Evolutionary conservation across 1,140 invertebrate species (phyloP).

Genomic region (Brachionus angularis): DNA sequence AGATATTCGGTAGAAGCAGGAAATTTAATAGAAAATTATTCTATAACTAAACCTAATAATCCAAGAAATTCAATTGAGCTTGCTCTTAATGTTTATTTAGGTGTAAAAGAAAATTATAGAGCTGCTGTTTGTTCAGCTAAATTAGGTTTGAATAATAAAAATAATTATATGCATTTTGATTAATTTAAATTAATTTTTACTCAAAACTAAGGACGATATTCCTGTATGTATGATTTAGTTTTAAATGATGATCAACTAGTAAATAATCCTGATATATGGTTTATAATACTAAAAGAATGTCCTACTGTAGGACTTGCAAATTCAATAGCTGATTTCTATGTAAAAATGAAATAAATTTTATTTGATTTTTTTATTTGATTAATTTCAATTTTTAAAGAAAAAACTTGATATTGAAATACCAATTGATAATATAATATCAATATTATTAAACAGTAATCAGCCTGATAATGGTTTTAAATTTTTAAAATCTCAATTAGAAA

Average conservation of each 20-base stretch:
- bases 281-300: conserved; percentile 7
- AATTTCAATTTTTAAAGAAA: background rate
- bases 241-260: conserved; percentile 17
- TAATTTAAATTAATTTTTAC: background rate
- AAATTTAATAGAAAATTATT: conserved; percentile 16
- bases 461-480: conserved; percentile 28
- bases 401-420: conserved; percentile 4
- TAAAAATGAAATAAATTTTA: background rate
- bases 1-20: conserved; percentile 22
- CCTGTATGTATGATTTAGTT: conserved; percentile 16
- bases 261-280: background rate
- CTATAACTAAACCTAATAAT: background rate
- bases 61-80: conserved; percentile 19
- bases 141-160: background rate
- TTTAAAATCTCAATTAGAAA: background rate
- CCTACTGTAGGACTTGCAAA: conserved; percentile 16
- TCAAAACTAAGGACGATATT: background rate
- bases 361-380: background rate
- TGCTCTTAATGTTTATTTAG: conserved; percentile 21
- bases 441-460: conserved; percentile 14
- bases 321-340: conserved; percentile 16
- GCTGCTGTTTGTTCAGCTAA: background rate
- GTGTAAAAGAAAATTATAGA: background rate
- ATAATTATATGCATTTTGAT: background rate
- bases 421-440: conserved; percentile 24